Percentiles rank a stretch among this genome's conserved stretches.
Conservation (phyloP, 1,140 invertebrate species). For the Tetraneura akinire region DNA sequence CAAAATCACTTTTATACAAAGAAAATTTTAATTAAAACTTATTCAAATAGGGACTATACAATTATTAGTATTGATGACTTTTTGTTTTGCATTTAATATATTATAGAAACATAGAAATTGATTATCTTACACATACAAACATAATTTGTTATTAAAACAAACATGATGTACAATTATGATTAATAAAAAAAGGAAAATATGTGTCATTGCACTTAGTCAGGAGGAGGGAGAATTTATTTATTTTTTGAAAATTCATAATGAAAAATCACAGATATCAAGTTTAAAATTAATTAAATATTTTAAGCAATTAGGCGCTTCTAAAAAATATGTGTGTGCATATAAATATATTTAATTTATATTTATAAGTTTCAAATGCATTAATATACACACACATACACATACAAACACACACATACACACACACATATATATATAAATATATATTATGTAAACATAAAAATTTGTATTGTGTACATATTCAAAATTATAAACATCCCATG, state of each 20-base stretch:
- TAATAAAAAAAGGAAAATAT: constrained; percentile 38
- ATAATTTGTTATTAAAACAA: constrained; percentile 24
- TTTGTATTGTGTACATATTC: constrained; percentile 14
- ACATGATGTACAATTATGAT: constrained; percentile 31
- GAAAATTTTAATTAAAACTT: constrained; percentile 37
- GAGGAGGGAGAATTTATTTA: no score
- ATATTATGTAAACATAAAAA: neutral
- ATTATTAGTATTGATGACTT: constrained; percentile 45
- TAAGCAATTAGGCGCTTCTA: constrained; percentile 25
- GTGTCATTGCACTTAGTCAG: constrained; percentile 44
- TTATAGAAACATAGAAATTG: constrained; percentile 30
- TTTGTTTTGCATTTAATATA: neutral
- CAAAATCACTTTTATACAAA: constrained; percentile 51
- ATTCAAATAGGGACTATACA: constrained; percentile 51
- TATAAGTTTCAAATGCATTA: no score
- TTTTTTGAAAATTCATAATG: constrained; percentile 29
- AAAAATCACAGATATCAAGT: constrained; percentile 48
- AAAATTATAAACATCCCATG: constrained; percentile 32
- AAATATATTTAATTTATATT: no score
- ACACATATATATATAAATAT: no score
- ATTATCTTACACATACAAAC: constrained; percentile 35
- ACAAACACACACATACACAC: neutral
- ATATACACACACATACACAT: no score
- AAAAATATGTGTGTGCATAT: neutral
- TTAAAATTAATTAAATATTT: constrained; percentile 31